Evolutionary conservation across 2,888 invertebrate genomes (phyloP), one percentile per base, ranked within the genome.

Genomic region (Apotomis turbidana): DNA sequence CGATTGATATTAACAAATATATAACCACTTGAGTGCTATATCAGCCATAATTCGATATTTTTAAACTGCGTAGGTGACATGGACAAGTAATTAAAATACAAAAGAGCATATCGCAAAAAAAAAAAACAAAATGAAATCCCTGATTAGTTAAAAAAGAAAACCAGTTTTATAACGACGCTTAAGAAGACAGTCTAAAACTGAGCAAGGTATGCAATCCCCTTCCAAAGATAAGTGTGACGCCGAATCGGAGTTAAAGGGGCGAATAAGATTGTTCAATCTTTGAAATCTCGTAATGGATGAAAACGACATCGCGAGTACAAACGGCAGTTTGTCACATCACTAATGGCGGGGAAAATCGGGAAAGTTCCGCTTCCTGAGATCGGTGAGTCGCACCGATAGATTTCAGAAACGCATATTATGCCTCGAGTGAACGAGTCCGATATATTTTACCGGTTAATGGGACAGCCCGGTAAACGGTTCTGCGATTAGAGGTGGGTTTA

Each of bases 271-370:
- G 85, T 87, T 85, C 83, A 84, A 89, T 90, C 86, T 89, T 87
- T 83, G 84, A 85, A 88, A 89, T 89, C 87, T 85, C 85, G 84
- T 90, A 90, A 90, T 90, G 87, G 87, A 87, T 85, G 86, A 83
- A 88, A 90, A 90, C 87, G 90, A 88, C 90, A 89, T 87, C 84
- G 85, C 81, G 87, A 86, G 86, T 89, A 89, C 86, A 88, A 89
- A 87, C 85, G 87, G 81, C 87, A 87, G 89, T 90, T 90, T 89
- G 89, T 90, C 91, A 90, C 87, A 85, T 85, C 84, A 87, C 87
- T 90, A 91, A 91, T 90, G 90, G 90, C 78, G 85, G 81, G 86
- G 88, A 89, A 91, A 91, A 91, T 90, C 90, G 87, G 82, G 79
- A 86, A 84, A 87, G 83, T 87, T 85, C 85, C 88, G 86, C 84